These are phyloP conservation scores for Lydus trimaculatus DNA, from an alignment of 2,888 invertebrate species.

Conservation along the genomic window DNA sequence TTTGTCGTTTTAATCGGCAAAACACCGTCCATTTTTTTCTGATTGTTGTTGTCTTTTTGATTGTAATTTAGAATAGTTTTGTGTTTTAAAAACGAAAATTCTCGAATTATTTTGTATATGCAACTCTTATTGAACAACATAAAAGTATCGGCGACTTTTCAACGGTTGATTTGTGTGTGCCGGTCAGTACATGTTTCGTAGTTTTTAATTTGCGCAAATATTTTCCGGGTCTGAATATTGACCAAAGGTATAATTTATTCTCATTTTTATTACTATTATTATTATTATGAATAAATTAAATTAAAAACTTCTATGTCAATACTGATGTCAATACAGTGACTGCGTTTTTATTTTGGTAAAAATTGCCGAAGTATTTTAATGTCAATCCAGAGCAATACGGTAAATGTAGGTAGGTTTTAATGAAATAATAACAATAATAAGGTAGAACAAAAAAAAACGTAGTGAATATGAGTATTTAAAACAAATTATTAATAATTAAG, in stretches of 20 bases:
- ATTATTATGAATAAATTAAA: conserved; percentile 1
- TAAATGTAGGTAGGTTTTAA: conserved; percentile 56
- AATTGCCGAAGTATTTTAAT: conserved; percentile 55
- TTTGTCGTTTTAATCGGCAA: conserved; percentile 2
- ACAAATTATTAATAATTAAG: conserved; percentile 38
- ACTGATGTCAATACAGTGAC: conserved; percentile 61
- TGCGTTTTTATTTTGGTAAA: conserved; percentile 47
- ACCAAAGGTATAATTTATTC: conserved; percentile 55
- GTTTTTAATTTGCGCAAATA: neutral
- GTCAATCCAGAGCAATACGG: conserved; percentile 64
- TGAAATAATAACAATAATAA: conserved; percentile 38
- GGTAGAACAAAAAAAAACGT: neutral
- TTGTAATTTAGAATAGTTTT: neutral
- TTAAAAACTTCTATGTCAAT: no score
- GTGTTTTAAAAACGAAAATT: neutral
- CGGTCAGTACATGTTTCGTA: neutral
- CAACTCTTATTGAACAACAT: neutral
- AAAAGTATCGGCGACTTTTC: neutral
- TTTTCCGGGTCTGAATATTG: conserved; percentile 50
- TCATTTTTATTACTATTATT: neutral
- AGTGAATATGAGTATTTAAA: neutral
- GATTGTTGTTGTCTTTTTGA: neutral
- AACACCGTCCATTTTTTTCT: conserved; percentile 55
- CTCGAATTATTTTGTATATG: neutral
- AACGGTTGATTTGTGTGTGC: neutral